A percentile compares a stretch with the other conserved stretches of the same genome.
These are phyloP conservation scores for Ceramica pisi DNA, from an alignment of 2,888 invertebrate genomes.

Conservation along the genomic window DNA sequence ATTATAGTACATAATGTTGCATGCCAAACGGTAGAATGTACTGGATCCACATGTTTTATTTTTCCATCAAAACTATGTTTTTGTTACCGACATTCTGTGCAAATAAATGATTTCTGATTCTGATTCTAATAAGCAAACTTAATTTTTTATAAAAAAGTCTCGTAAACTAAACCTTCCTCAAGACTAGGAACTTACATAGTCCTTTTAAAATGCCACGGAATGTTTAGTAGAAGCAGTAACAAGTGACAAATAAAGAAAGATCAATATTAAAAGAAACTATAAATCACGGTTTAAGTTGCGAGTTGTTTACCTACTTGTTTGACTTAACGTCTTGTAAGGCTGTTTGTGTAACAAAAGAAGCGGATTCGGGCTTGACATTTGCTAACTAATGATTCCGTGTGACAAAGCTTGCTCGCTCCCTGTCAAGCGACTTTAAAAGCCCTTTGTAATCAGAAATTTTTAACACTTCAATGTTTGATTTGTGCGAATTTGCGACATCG, in stretches of 20 bases:
- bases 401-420: constrained; percentile 84
- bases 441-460: constrained; percentile 85
- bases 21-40: too few relatives aligned
- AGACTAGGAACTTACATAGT: neutral
- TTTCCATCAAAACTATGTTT: too few relatives aligned
- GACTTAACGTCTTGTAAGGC: constrained; percentile 83
- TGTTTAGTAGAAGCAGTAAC: constrained; percentile 53
- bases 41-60: too few relatives aligned
- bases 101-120: too few relatives aligned
- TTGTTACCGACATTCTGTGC: too few relatives aligned
- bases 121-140: neutral
- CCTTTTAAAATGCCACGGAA: neutral
- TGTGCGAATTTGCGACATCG: constrained; percentile 87
- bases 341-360: constrained; percentile 78
- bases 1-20: too few relatives aligned
- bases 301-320: constrained; percentile 84
- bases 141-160: neutral
- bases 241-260: constrained; percentile 74
- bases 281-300: constrained; percentile 77
- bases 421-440: constrained; percentile 81
- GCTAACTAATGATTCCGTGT: constrained; percentile 86
- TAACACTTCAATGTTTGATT: constrained; percentile 90
- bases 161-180: neutral
- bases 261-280: constrained; percentile 65
- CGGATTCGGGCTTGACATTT: constrained; percentile 82